These are phyloP conservation scores for Eupleurogrammus muticus DNA, from an alignment of 2,797 vertebrate genomes.

Conservation along the genomic window DNA sequence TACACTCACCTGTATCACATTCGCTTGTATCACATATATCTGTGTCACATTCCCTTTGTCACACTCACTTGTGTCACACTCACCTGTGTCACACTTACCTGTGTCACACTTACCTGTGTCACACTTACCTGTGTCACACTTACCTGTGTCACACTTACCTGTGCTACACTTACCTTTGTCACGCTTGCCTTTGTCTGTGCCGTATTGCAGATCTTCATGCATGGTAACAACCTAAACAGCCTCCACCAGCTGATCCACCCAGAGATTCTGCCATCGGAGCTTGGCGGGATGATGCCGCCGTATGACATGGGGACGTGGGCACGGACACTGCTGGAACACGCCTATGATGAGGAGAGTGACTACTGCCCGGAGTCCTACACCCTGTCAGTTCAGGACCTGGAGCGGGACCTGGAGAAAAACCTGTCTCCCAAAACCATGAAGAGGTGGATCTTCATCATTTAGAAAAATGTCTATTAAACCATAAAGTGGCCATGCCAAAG, in stretches of 20 bases:
- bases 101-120: too few species aligned
- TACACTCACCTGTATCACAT: too few species aligned
- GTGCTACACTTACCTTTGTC: not conserved
- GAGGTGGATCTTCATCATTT: slow-evolving; percentile 79
- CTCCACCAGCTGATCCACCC: slow-evolving; percentile 97
- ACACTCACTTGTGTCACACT: too few species aligned
- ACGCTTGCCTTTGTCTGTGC: not conserved
- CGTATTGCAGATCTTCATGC: slow-evolving; percentile 93
- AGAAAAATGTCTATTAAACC: too few species aligned
- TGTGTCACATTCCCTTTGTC: too few species aligned
- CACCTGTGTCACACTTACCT: too few species aligned
- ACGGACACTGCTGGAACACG: slow-evolving; percentile 95
- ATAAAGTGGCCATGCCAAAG: too few species aligned
- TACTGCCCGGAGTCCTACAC: slow-evolving; percentile 92
- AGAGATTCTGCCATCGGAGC: slow-evolving; percentile 97
- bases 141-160: too few species aligned
- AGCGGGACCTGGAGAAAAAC: slow-evolving; percentile 86
- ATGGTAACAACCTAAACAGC: slow-evolving; percentile 98
- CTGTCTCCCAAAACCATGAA: slow-evolving; percentile 97
- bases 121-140: too few species aligned
- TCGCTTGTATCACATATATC: too few species aligned
- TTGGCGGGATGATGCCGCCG: slow-evolving; percentile 97
- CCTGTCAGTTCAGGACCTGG: slow-evolving; percentile 89
- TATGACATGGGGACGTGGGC: slow-evolving; percentile 99
- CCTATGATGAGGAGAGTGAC: slow-evolving; percentile 96